phyloP scores from a whole-genome alignment of 2,888 invertebrate genomes.

The Pandemis heparana region DNA sequence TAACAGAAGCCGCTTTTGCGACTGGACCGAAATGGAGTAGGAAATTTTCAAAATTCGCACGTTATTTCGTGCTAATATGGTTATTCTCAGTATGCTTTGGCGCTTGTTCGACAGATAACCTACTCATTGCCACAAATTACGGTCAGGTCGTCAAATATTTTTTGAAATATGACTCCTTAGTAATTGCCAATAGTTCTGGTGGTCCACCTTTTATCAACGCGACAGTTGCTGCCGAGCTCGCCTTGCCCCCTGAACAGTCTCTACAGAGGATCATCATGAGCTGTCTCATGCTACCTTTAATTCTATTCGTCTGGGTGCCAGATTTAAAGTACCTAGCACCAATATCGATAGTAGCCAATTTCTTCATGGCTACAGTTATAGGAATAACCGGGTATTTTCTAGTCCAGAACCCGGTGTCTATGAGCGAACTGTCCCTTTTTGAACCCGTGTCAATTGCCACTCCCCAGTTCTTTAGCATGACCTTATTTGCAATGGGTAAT shows the following conservation, averaged over 20 bases:
- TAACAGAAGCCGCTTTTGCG: conserved; percentile 91
- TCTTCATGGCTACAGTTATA: conserved; percentile 91
- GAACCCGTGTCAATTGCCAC: conserved; percentile 61
- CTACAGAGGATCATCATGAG: conserved; percentile 7
- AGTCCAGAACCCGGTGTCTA: conserved; percentile 59
- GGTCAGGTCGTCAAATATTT: conserved; percentile 40
- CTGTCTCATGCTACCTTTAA: conserved; percentile 4
- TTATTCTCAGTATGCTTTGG: conserved; percentile 42
- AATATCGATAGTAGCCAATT: conserved; percentile 94
- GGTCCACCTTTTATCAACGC: background rate
- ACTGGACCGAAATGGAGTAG: conserved; percentile 85
- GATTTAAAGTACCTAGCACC: conserved; percentile 91
- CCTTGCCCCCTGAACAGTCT: background rate
- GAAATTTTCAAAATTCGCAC: conserved; percentile 34
- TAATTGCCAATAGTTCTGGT: background rate
- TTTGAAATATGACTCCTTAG: background rate
- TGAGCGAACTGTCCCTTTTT: background rate
- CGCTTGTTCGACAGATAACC: conserved; percentile 41
- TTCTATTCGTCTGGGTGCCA: conserved; percentile 39
- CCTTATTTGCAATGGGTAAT: conserved; percentile 97
- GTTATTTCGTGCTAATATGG: conserved; percentile 35
- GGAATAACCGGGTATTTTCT: conserved; percentile 93
- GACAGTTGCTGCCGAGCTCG: background rate
- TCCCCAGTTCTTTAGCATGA: conserved; percentile 94
- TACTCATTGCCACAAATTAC: conserved; percentile 41